A percentile compares a stretch with the other conserved stretches of the same genome.
Conservation (phyloP, 1,140 invertebrate genomes). For the Neodiprion virginianus region DNA sequence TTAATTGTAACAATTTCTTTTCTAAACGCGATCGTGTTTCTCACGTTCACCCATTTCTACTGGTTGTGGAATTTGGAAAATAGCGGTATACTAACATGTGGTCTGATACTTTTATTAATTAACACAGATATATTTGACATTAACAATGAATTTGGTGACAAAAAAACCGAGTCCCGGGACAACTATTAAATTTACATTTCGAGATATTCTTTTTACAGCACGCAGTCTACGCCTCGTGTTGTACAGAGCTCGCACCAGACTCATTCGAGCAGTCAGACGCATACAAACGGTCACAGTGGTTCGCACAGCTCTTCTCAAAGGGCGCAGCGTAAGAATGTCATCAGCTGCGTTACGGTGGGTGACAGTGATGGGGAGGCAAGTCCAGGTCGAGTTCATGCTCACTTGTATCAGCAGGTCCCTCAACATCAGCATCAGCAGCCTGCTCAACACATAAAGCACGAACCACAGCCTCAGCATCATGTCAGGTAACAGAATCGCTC, state of each 20-base stretch:
- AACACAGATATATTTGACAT: too few relatives aligned
- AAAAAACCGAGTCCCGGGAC: too few relatives aligned
- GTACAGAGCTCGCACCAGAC: constrained; percentile 46
- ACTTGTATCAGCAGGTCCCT: constrained; percentile 53
- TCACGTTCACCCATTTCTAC: too few relatives aligned
- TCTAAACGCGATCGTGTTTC: too few relatives aligned
- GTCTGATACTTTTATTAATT: too few relatives aligned
- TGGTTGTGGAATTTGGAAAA: too few relatives aligned
- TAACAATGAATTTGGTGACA: too few relatives aligned
- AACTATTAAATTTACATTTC: too few relatives aligned
- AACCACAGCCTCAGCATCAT: constrained; percentile 64
- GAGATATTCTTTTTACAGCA: constrained; percentile 40
- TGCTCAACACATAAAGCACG: constrained; percentile 63
- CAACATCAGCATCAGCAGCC: constrained; percentile 55
- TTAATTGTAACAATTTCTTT: too few relatives aligned
- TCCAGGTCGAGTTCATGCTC: constrained; percentile 57
- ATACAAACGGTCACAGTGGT: constrained; percentile 40
- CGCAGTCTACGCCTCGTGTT: constrained; percentile 56
- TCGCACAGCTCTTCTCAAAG: constrained; percentile 42
- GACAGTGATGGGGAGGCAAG: constrained; percentile 81
- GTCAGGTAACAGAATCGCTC: constrained; percentile 43
- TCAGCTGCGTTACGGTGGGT: constrained; percentile 82
- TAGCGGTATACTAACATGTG: too few relatives aligned
- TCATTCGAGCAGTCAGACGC: constrained; percentile 44
- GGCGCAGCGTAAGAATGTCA: constrained; percentile 71